Base-by-base conservation (phyloP, 2,797 vertebrate species). In the Arrhamphus sclerolepis region DNA sequence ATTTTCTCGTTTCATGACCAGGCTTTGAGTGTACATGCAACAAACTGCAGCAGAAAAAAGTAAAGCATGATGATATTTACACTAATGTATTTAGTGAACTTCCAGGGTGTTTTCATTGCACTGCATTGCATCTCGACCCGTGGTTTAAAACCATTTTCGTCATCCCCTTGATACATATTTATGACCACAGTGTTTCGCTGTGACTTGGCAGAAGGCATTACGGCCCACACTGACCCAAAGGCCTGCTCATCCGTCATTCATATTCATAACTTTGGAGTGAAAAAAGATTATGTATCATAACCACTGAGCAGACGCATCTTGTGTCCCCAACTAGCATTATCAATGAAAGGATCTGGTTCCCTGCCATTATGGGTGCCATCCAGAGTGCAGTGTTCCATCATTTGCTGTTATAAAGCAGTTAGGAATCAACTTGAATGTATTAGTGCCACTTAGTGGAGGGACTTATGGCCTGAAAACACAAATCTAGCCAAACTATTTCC, bases 361-460 rank as follows among this genome's bases (percentile, higher is more conserved):
- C 46, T 79, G 76, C 72, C 82, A 84, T 70, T 48, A 52, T 71
- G 74, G 62, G 63, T 46, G 62, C 63, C 50, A 41, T 77, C 73
- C 67, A 69, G 69, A 66, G 66, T 55, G 57, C 51, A 40, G 5
- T 31, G 59, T 59, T 70, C 58, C 76, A 72, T 80, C 63, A 79
- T 62, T 60, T 68, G 65, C 69, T 65, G 74, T 86, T 78, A 75
- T 62, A 78, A 78, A 71, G 70, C 65, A 66, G 64, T 83, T 82
- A 69, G 70, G 77, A 74, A 75, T 84, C 70, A 71, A 68, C 66
- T 67, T 58, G 49, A 75, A 75, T 77, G 56, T 60, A 70, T 83
- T 83, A 79, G 76, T 83, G 76, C 72, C 84, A 82, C 76, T 82
- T 84, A 78, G 85, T 61, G 75, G 55, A 40, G 60, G 60, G 53